phyloP scores from a whole-genome alignment of 23 tunicate species.

The Phallusia fumigata region DNA sequence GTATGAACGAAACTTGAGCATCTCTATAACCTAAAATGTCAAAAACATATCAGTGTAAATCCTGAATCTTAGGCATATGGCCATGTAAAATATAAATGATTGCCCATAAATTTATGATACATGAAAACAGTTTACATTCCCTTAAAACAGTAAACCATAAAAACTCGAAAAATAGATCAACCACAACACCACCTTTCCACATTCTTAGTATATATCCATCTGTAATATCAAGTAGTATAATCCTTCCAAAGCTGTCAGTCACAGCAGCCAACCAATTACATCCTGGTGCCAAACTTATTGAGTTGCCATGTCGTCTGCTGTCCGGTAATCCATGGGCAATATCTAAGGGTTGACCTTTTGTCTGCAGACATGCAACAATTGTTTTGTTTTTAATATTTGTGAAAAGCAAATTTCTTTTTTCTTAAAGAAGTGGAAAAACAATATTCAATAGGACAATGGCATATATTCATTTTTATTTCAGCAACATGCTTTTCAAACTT shows the following conservation, averaged over 20 bases:
- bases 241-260: constrained; percentile 79
- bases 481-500: too few relatives aligned
- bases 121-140: too few relatives aligned
- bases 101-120: too few relatives aligned
- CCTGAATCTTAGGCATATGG: too few relatives aligned
- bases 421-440: neutral
- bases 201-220: constrained; percentile 58
- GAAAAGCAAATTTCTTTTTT: neutral
- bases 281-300: constrained; percentile 70
- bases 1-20: constrained; percentile 79
- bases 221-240: constrained; percentile 64
- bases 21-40: constrained; percentile 72
- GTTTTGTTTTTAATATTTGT: too few relatives aligned
- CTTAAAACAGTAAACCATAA: too few relatives aligned
- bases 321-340: constrained; percentile 72
- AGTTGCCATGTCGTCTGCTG: constrained; percentile 30
- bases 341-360: constrained; percentile 50
- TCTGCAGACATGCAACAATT: neutral
- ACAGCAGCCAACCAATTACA: constrained; percentile 68
- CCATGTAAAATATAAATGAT: too few relatives aligned
- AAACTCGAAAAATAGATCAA: too few relatives aligned
- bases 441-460: neutral
- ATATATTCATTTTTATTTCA: too few relatives aligned
- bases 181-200: constrained; percentile 78
- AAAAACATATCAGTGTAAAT: too few relatives aligned